A percentile compares a stretch with the other conserved stretches of the same genome.
phyloP scores from a whole-genome alignment of 2,113 vertebrate species.

The Grus americana region DNA sequence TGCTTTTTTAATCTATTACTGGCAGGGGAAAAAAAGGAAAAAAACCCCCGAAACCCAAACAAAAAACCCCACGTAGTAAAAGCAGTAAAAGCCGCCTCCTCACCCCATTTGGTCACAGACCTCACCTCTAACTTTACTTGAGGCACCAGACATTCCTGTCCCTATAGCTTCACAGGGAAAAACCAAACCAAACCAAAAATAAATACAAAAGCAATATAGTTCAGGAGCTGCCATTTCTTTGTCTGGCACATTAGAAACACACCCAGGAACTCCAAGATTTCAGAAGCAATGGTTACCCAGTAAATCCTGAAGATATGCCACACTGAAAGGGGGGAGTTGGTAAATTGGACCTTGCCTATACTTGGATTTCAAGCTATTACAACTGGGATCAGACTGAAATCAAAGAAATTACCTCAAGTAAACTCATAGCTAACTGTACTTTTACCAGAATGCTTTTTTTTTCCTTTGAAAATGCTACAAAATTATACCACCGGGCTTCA shows the following conservation, averaged over 20 bases:
- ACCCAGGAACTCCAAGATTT: background rate
- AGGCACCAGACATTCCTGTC: background rate
- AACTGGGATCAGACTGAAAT: background rate
- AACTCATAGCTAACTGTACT: background rate
- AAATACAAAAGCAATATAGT: background rate
- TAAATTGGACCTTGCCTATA: background rate
- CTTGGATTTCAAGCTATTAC: background rate
- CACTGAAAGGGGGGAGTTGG: background rate
- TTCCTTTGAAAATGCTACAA: background rate
- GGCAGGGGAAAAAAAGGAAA: accelerated
- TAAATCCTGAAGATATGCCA: background rate
- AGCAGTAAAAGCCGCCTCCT: background rate
- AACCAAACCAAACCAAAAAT: background rate
- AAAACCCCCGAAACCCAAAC: too few species aligned
- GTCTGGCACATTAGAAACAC: background rate
- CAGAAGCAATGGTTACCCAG: background rate
- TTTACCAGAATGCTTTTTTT: background rate
- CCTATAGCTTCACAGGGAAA: background rate
- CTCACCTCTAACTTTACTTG: background rate
- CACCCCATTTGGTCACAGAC: background rate
- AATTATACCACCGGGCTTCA: background rate
- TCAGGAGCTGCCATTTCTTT: background rate
- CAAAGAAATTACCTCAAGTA: background rate
- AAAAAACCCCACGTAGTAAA: too few species aligned
- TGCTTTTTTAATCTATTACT: background rate